Conservation (phyloP, 2,113 vertebrate species). For the Phylloscopus trochiloides region DNA sequence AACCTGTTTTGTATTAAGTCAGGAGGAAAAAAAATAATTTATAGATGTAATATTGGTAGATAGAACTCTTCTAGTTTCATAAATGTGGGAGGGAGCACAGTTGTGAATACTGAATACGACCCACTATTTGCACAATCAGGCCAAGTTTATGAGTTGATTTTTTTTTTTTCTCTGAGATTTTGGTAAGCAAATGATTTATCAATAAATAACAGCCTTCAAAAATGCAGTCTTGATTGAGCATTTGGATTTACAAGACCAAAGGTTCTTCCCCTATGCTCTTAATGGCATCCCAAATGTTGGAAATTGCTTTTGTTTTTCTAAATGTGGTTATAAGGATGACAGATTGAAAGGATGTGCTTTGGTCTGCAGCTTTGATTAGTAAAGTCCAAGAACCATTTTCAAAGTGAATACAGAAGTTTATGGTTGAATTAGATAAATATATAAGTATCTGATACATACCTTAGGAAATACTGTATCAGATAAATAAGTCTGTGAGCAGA, state of each 20-base stretch:
- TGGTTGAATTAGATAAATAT: neutral
- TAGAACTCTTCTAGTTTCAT: neutral
- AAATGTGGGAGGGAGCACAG: neutral
- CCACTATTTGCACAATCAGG: neutral
- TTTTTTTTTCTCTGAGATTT: neutral
- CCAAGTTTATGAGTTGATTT: neutral
- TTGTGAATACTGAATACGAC: neutral
- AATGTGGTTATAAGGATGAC: accelerated
- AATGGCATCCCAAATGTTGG: neutral
- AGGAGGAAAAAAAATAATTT: neutral
- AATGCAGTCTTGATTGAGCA: neutral
- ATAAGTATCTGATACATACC: neutral
- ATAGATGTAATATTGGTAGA: neutral
- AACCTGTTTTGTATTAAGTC: neutral
- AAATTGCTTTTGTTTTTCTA: neutral
- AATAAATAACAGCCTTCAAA: neutral
- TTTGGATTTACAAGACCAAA: neutral
- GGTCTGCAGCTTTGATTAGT: neutral
- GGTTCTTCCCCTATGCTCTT: neutral
- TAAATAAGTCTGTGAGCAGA: neutral
- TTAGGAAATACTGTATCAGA: neutral
- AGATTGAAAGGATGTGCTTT: neutral
- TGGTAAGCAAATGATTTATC: neutral
- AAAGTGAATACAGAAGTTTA: neutral
- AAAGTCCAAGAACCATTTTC: neutral